A percentile compares a stretch with the other conserved stretches of the same genome.
Conservation (phyloP, 2,113 vertebrate genomes). For the Thamnaconus septentrionalis region DNA sequence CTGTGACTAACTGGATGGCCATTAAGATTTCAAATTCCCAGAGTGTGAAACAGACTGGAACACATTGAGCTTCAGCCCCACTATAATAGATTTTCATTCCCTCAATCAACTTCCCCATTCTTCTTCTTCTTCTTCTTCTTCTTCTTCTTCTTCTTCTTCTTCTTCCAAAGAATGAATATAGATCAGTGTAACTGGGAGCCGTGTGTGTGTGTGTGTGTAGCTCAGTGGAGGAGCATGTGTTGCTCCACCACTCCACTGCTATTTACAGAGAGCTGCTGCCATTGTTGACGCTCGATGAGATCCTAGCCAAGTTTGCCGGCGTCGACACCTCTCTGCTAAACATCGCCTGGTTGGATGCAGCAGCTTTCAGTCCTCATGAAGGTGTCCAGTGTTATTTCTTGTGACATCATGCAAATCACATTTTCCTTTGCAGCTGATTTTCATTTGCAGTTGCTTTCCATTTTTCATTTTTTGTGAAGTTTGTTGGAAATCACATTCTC, state of each 20-base stretch:
- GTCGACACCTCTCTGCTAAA: neutral
- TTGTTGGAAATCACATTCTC: conserved; percentile 48
- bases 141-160: conserved; percentile 41
- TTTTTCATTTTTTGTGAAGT: conserved; percentile 27
- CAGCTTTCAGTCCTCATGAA: conserved; percentile 37
- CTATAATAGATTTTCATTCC: conserved; percentile 76
- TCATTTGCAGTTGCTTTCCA: neutral
- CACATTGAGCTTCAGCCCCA: conserved; percentile 63
- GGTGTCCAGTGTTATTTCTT: conserved; percentile 40
- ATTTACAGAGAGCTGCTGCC: conserved; percentile 69
- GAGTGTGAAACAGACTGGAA: conserved; percentile 74
- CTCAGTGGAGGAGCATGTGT: conserved; percentile 67
- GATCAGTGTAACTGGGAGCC: conserved; percentile 71
- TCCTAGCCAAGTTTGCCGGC: conserved; percentile 61
- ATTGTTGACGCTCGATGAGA: conserved; percentile 68
- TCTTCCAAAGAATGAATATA: conserved; percentile 70
- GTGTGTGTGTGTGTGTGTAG: conserved; percentile 67
- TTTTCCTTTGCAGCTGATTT: conserved; percentile 13
- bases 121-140: conserved; percentile 17
- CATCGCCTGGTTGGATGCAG: conserved; percentile 13
- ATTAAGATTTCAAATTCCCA: conserved; percentile 71
- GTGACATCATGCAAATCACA: conserved; percentile 51
- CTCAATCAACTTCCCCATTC: conserved; percentile 77
- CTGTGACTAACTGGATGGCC: conserved; percentile 74
- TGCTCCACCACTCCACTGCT: conserved; percentile 61